These are phyloP conservation scores for Spodoptera frugiperda DNA, from an alignment of 1,140 invertebrate genomes.

Conservation along the genomic window DNA sequence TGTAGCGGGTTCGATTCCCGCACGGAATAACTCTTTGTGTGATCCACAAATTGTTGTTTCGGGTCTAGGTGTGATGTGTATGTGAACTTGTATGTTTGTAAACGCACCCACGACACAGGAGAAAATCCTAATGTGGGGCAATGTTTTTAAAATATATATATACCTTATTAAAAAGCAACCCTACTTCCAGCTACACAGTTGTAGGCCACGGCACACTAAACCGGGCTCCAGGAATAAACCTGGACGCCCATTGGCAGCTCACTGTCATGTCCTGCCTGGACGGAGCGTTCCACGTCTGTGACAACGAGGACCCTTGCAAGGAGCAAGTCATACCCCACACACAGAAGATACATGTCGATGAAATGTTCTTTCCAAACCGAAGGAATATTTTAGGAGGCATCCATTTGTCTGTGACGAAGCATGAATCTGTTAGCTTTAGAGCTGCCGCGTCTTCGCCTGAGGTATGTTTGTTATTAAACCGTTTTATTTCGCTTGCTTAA, in stretches of 20 bases:
- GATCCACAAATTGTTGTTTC: too few relatives aligned
- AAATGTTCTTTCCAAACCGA: constrained; percentile 76
- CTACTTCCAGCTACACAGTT: constrained; percentile 66
- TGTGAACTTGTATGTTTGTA: too few relatives aligned
- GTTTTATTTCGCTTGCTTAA: too few relatives aligned
- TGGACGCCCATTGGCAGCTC: constrained; percentile 73
- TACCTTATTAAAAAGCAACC: too few relatives aligned
- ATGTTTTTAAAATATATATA: too few relatives aligned
- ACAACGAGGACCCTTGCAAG: constrained; percentile 67
- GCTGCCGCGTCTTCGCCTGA: constrained; percentile 66
- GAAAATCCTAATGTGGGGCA: too few relatives aligned
- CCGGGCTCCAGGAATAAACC: constrained; percentile 43
- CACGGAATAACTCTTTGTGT: too few relatives aligned
- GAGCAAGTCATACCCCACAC: constrained; percentile 58
- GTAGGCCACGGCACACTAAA: constrained; percentile 67
- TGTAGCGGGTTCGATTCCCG: too few relatives aligned
- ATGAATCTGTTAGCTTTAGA: constrained; percentile 74
- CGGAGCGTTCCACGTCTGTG: constrained; percentile 70
- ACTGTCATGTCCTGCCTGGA: constrained; percentile 64
- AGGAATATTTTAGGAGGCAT: constrained; percentile 77
- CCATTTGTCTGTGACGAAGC: constrained; percentile 66
- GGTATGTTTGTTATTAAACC: constrained; percentile 49
- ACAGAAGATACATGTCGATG: constrained; percentile 70
- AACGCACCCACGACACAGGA: too few relatives aligned
- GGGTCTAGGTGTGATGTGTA: too few relatives aligned